Base-by-base conservation (phyloP, 2,113 vertebrate species). In the Narcine bancroftii region DNA sequence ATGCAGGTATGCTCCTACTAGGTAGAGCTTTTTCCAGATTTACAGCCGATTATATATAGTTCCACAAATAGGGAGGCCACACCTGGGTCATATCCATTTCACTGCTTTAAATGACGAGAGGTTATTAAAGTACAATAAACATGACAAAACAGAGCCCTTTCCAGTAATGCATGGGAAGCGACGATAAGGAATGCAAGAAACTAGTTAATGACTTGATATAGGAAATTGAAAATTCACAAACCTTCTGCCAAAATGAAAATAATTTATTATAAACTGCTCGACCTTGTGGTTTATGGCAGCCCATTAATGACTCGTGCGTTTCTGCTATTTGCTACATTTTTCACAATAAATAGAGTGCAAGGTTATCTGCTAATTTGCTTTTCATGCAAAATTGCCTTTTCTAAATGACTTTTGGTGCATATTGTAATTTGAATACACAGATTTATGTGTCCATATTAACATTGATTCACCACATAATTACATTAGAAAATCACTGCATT, bases 391-490 rank as follows among this genome's bases (percentile, higher is more conserved):
- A 87, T 87, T 60, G 50, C 53, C 53, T 60, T 5, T 60, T 21
- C 53, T 36, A 56, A 36, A 60, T 87, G 81, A 63, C n/a, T 39
- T 19, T 60, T n/a, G 53, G 13, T 19, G 5, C 17, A 36, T 60
- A 53, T 60, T 56, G 7, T 60, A 36, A 36, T 60, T 87, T 87
- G 53, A 87, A 60, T 87, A 6, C 36, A 36, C 60, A 13, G 81
- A 87, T 36, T 60, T 21, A 60, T n/a, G 36, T 63, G 36, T 21
- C 33, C 17, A 36, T 42, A 63, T 87, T 60, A 60, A 17, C 81
- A 63, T 87, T 60, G 33, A 87, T 60, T 87, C 81, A 87, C 81
- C 33, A 60, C 53, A 87, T 17, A 87, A 87, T 87, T 87, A 60
- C 53, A 60, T 87, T 60, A 63, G 81, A 87, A 63, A 87, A 87